Evolutionary conservation across 1,140 invertebrate genomes (phyloP), one percentile per base, ranked within the genome.

Genomic region (Anastrepha obliqua): DNA sequence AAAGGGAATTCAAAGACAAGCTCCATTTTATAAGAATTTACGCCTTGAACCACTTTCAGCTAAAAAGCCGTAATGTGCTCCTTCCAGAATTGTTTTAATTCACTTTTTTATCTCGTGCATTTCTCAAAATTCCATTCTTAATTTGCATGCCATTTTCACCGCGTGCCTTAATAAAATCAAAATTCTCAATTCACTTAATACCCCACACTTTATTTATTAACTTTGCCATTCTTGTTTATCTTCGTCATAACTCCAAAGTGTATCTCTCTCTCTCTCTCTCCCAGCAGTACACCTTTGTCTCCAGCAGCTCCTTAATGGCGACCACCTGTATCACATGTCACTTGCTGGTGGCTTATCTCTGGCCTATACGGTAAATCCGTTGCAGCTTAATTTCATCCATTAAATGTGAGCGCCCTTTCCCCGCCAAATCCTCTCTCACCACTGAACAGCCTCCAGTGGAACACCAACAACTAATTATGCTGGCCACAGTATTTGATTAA

Each of bases 401-500:
- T 81, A 81, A 81, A 81, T 81, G 74, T 55, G 74, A 51, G 74
- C 74, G 47, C 74, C 47, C 74, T 81, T 81, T 81, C 64, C 67
- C 0, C 65, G 39, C 65, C 39, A 39, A 39, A 29, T 15, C 29
- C 7, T 6, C 39, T 2, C 65, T 5, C 13, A 11, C 29, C 64
- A 39, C 51, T 55, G 9, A 55, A 39, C 13, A 74, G 15, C 67
- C 42, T 2, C 74, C 17, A 58, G 51, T 81, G 74, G 44, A 58
- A 42, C 29, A 44, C 55, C 85, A 59, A 62, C 85, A 86, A 86
- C 85, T 86, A 86, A 86, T 86, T 86, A 86, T 44, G 58, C 55
- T 60, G 58, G 85, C 85, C 60, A 86, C 85, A 62, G 85, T 60
- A 86, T 86, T 86, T 86, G 85, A 86, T 86, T 86, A 86, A 86